These are phyloP conservation scores for Sciurus vulgaris DNA, from an alignment of 2,797 vertebrate genomes.

Conservation along the genomic window DNA sequence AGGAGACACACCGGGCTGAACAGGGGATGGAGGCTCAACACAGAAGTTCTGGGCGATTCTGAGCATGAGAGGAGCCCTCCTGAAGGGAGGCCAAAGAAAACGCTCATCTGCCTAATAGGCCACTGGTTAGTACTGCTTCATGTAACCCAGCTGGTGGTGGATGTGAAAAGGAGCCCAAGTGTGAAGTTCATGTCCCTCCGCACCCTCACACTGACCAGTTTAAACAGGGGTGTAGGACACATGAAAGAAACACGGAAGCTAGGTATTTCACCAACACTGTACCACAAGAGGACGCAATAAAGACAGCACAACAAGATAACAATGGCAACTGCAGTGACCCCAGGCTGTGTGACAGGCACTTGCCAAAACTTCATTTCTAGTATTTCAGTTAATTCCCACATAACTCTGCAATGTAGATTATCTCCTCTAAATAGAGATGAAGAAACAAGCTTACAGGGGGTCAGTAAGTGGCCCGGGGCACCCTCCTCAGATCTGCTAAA, in stretches of 20 bases:
- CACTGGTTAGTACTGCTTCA: neutral
- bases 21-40: neutral
- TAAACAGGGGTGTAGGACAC: neutral
- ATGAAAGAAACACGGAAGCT: neutral
- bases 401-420: neutral
- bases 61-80: neutral
- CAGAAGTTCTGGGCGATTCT: neutral
- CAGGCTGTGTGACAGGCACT: neutral
- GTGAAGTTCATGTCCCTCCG: neutral
- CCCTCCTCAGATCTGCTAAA: neutral
- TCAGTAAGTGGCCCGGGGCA: neutral
- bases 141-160: fast-evolving
- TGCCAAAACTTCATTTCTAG: neutral
- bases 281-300: neutral
- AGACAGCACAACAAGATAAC: too few species aligned
- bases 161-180: neutral
- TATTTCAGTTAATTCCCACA: neutral
- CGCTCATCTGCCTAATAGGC: fast-evolving
- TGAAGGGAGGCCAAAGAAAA: neutral
- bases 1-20: neutral
- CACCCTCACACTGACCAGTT: neutral
- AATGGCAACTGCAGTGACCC: neutral
- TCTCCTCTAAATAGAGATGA: neutral
- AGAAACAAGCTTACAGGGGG: slow-evolving; percentile 9
- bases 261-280: neutral